Evolutionary conservation across 2,888 invertebrate species (phyloP).

Genomic region (Ectemnius lituratus): DNA sequence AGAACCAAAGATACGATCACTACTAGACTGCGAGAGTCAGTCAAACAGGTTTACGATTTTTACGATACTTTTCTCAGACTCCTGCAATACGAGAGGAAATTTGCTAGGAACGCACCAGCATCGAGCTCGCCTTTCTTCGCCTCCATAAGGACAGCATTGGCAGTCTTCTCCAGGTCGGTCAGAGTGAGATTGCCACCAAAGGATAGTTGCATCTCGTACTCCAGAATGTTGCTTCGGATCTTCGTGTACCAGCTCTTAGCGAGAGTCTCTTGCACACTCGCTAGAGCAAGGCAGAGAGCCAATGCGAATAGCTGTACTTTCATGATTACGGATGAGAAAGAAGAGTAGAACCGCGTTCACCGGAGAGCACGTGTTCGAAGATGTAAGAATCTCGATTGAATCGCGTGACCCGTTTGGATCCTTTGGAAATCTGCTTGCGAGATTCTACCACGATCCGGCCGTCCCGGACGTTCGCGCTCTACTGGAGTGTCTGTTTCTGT

Average conservation of each 20-base stretch:
- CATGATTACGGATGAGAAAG: conserved; percentile 16
- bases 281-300: not conserved
- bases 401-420: not conserved
- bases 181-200: conserved; percentile 80
- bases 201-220: conserved; percentile 77
- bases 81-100: not conserved
- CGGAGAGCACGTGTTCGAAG: not conserved
- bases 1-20: no score
- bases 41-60: no score
- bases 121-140: conserved; percentile 80
- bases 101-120: conserved; percentile 75
- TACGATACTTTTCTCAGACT: no score
- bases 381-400: not conserved
- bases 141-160: conserved; percentile 81
- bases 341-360: not conserved
- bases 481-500: conserved; percentile 38
- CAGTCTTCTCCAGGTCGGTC: conserved; percentile 78
- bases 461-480: conserved; percentile 35
- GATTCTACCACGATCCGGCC: conserved; percentile 22
- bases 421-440: not conserved
- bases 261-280: conserved; percentile 1
- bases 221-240: conserved; percentile 78
- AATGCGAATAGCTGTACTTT: conserved; percentile 6
- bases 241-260: conserved; percentile 54
- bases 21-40: no score